Base-by-base conservation (phyloP, 1,140 invertebrate species). In the Drosophila willistoni region DNA sequence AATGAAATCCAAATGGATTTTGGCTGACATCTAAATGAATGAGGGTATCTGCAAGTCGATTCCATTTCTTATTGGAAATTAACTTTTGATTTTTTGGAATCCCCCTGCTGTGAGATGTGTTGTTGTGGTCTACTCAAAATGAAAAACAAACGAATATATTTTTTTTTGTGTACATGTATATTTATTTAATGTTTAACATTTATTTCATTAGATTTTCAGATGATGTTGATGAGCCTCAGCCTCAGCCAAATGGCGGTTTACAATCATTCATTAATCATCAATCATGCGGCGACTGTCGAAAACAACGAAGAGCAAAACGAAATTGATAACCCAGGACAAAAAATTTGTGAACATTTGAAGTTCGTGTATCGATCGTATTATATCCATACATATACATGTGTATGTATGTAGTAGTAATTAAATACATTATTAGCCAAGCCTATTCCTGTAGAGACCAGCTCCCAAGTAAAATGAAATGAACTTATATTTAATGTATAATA, bases 111-210 rank as follows among this genome's bases (percentile, higher is more conserved):
- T 51, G 44, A 9, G n/a, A n/a, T n/a, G n/a, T 2, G 22, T 12
- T 51, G 44, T 17, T 14, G 1, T 47, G 7, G 44, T 19, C 17
- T 47, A 47, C 44, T 47, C 44, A 12, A 9, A 77, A 66, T 72
- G n/a, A 83, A 79, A 29, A 86, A 81, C 64, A 86, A 71, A 62
- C 19, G 25, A 7, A 47, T 12, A 12, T 51, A 47, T 17, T 19
- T 51, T 12, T 22, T 22, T 22, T 2, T 19, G 14, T 47, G 13
- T 47, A 9, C 3, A 14, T 61, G 10, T 62, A 68, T 68, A 68
- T 68, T 63, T 54, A 61, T 67, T 87, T 68, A 55, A 73, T 83
- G 68, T 77, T 86, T 22, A 82, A 83, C 83, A 86, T 86, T 86
- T 86, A 86, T 87, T 86, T 82, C 55, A 77, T 73, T 76, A 64